Evolutionary conservation across 2,888 invertebrate species (phyloP).

Genomic region (Cancer borealis): DNA sequence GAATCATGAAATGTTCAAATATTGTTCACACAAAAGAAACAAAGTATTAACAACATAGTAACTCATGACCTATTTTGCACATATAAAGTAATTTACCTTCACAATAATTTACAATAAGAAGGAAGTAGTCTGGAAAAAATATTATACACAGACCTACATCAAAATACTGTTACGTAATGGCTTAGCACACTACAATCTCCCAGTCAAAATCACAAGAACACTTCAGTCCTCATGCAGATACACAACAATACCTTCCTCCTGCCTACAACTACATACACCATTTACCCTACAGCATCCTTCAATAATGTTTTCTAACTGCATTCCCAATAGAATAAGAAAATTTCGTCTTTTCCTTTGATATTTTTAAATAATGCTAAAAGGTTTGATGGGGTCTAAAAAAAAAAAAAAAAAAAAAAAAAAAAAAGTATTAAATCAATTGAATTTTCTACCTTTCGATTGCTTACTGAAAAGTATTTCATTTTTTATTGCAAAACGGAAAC

Average conservation of each 20-base stretch:
- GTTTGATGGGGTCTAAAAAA: neutral
- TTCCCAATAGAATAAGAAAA: neutral
- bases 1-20: neutral
- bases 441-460: neutral
- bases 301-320: neutral
- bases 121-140: neutral
- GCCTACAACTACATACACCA: neutral
- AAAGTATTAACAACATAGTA: neutral
- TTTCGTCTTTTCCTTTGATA: neutral
- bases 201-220: neutral
- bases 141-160: neutral
- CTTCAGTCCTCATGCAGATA: neutral
- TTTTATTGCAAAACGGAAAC: neutral
- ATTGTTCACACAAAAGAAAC: neutral
- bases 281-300: neutral
- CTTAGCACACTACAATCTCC: neutral
- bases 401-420: neutral
- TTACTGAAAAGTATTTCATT: neutral
- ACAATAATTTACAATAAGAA: neutral
- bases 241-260: neutral
- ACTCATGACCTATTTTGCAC: neutral
- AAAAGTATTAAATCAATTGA: neutral
- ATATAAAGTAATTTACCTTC: neutral
- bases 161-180: neutral
- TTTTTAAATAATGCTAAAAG: neutral